Evolutionary conservation across 2,888 invertebrate genomes (phyloP), one percentile per base, ranked within the genome.

Genomic region (Bombyx huttoni): DNA sequence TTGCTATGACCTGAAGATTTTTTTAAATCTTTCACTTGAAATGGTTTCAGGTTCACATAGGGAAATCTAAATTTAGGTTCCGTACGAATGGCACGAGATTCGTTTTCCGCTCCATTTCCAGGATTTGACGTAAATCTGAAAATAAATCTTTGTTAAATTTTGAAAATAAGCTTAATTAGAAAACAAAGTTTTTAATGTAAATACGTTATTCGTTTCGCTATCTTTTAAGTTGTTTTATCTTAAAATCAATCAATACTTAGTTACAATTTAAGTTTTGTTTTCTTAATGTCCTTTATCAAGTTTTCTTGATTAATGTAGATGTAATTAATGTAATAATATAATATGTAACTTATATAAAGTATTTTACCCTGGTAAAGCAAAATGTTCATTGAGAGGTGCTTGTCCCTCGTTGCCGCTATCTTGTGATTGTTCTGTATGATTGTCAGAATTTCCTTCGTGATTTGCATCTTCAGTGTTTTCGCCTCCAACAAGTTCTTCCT

Each of bases 51-150:
- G 58, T 82, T 85, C 0, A 88, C 68, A 52, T 88, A 88, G 8
- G 88, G 88, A 55, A 87, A 88, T 12, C 80, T 75, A 13, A 80
- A 67, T 53, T 86, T 80, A 8, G 73, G 74, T 60, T 88, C 86
- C 2, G 82, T 85, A 9, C 81, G 75, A 55, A 88, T 88, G 7
- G 87, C 87, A 56, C 88, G 67, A 8, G 87, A 88, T 68, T 88
- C 88, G 54, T 88, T 88, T 67, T 88, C 88, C 13, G 70, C 86
- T 58, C 76, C 83, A 53, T 75, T 82, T 14, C 78, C 85, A 52
- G 81, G 68, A 62, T 78, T 79, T 24, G 81, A 75, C 7, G 67
- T 70, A 67, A 88, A 86, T 63, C 87, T 88, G 75, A 33, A 64
- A 75, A 64, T 47, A 67, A 64, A 58, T 48, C 51, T 54, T 45